Conservation (phyloP, 2,888 invertebrate species). For the Pocota personata region DNA sequence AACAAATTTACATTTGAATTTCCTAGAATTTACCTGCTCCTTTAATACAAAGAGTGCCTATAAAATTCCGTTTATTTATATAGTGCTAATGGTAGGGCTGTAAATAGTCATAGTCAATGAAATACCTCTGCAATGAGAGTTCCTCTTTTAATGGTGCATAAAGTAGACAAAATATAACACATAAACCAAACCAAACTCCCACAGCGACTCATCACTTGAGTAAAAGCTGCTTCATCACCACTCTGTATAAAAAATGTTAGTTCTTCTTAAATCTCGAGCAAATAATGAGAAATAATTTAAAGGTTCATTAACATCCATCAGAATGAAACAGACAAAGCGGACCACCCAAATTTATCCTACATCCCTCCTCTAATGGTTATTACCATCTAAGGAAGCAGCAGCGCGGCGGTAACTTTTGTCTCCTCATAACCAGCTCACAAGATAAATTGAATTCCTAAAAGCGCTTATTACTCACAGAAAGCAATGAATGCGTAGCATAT, state of each 20-base stretch:
- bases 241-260: background rate
- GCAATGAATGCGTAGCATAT: background rate
- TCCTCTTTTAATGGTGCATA: background rate
- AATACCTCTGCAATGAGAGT: background rate
- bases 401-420: background rate
- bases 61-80: no score
- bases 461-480: background rate
- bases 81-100: no score
- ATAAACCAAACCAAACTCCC: background rate
- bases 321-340: background rate
- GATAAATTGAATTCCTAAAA: background rate
- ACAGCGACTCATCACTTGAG: background rate
- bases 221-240: background rate
- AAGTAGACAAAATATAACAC: background rate
- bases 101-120: no score
- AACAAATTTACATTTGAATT: no score
- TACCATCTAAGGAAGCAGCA: background rate
- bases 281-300: background rate
- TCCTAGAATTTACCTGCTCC: no score
- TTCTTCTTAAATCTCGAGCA: background rate
- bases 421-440: background rate
- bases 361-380: background rate
- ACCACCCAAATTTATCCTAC: slow-evolving; percentile 10
- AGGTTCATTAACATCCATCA: slow-evolving; percentile 4
- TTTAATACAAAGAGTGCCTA: no score